Conservation (phyloP, 2,888 invertebrate genomes). For the Epirrita christyi region DNA sequence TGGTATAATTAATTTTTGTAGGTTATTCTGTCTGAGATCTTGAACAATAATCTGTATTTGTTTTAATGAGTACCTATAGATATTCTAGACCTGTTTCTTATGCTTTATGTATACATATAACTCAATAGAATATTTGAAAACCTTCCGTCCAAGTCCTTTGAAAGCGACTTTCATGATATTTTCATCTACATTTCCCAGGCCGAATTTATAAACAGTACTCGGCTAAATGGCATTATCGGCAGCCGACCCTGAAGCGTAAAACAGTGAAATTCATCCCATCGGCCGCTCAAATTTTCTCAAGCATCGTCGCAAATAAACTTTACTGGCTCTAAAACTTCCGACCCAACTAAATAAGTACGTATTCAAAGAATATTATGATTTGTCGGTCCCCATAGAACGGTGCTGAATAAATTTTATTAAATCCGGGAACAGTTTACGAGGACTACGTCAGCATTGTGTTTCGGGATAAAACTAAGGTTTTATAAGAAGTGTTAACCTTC, state of each 20-base stretch:
- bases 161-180: too few species aligned
- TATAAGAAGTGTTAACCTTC: constrained; percentile 7
- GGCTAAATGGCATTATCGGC: constrained; percentile 35
- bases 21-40: too few species aligned
- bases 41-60: too few species aligned
- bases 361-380: constrained; percentile 79
- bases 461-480: constrained; percentile 47
- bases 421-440: constrained; percentile 78
- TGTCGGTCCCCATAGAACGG: constrained; percentile 75
- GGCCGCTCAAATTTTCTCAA: constrained; percentile 54
- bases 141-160: too few species aligned
- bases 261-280: constrained; percentile 41
- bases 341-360: constrained; percentile 78
- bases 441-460: constrained; percentile 69
- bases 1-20: too few species aligned
- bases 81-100: too few species aligned
- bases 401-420: constrained; percentile 82
- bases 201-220: constrained; percentile 25
- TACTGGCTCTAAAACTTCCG: constrained; percentile 75
- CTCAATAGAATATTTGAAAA: too few species aligned
- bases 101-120: too few species aligned
- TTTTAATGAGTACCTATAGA: too few species aligned
- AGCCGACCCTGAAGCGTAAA: constrained; percentile 36
- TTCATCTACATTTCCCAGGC: too few species aligned
- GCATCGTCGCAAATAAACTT: constrained; percentile 72